Conservation (phyloP, 2,888 invertebrate genomes). For the Caenorhabditis sp. region DNA sequence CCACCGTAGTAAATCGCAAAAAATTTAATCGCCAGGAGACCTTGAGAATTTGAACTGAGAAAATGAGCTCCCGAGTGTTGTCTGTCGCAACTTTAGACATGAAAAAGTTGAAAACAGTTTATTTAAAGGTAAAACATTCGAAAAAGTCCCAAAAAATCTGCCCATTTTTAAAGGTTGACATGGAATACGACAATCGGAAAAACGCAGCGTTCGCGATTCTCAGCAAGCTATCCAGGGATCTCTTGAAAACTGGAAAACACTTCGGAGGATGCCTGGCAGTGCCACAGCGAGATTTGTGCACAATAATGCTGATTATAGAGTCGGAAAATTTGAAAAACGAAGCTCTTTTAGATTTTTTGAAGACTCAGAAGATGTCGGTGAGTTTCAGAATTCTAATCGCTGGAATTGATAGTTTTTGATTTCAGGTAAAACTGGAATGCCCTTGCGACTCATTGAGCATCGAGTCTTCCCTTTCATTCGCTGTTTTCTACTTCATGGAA, state of each 20-base stretch:
- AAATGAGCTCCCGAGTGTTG: conserved; percentile 42
- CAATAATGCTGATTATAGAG: conserved; percentile 39
- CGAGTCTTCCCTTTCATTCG: conserved; percentile 48
- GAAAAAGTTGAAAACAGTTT: conserved; percentile 31
- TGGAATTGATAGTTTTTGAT: background rate
- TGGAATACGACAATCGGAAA: conserved; percentile 58
- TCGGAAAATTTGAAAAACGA: conserved; percentile 21
- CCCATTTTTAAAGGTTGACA: conserved; percentile 39
- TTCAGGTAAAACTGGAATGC: conserved; percentile 40
- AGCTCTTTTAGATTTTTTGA: conserved; percentile 11
- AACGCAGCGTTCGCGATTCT: conserved; percentile 45
- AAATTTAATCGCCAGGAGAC: no score
- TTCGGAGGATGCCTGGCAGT: conserved; percentile 43
- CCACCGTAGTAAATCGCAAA: no score
- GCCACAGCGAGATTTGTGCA: conserved; percentile 42
- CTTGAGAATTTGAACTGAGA: no score
- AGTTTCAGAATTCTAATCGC: background rate
- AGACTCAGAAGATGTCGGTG: conserved; percentile 32
- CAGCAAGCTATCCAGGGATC: conserved; percentile 48
- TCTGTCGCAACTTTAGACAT: conserved; percentile 37
- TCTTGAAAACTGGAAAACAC: conserved; percentile 5
- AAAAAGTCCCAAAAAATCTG: no score
- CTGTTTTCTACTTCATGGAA: conserved; percentile 51
- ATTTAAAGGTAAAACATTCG: conserved; percentile 46
- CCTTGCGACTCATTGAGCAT: conserved; percentile 37